These are phyloP conservation scores for Natator depressus DNA, from an alignment of 2,113 vertebrate genomes.

Conservation along the genomic window DNA sequence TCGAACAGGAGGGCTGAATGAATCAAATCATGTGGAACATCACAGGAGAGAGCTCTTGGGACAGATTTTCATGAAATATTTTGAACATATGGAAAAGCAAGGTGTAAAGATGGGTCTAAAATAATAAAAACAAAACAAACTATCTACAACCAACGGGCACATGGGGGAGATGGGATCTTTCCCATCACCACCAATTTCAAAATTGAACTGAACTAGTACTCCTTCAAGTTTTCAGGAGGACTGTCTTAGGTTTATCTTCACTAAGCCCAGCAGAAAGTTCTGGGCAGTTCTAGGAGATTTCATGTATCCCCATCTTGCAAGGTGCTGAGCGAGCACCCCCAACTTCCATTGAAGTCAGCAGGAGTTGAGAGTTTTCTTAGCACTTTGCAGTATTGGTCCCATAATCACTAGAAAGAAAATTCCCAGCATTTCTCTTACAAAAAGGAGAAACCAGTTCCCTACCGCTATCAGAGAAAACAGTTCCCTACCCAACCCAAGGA, in stretches of 20 bases:
- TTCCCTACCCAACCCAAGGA: neutral
- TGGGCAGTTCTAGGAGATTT: neutral
- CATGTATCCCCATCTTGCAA: neutral
- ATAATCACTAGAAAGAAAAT: neutral
- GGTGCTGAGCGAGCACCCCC: neutral
- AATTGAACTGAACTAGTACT: neutral
- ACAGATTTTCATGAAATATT: neutral
- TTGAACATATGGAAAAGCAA: neutral
- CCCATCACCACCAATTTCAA: neutral
- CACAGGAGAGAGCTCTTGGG: neutral
- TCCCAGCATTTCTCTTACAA: neutral
- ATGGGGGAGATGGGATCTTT: neutral
- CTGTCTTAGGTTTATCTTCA: neutral
- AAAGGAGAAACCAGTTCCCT: neutral
- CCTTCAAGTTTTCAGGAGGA: neutral
- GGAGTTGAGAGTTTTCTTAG: neutral
- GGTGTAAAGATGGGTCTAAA: neutral
- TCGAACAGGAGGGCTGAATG: neutral
- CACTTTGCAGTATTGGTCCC: neutral
- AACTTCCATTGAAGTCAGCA: neutral
- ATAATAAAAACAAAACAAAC: neutral
- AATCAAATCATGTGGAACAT: neutral
- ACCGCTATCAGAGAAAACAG: constrained; percentile 12
- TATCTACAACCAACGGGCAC: neutral
- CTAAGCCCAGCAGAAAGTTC: neutral